These are phyloP conservation scores for Glareola pratincola DNA, from an alignment of 2,113 vertebrate species.

Conservation along the genomic window DNA sequence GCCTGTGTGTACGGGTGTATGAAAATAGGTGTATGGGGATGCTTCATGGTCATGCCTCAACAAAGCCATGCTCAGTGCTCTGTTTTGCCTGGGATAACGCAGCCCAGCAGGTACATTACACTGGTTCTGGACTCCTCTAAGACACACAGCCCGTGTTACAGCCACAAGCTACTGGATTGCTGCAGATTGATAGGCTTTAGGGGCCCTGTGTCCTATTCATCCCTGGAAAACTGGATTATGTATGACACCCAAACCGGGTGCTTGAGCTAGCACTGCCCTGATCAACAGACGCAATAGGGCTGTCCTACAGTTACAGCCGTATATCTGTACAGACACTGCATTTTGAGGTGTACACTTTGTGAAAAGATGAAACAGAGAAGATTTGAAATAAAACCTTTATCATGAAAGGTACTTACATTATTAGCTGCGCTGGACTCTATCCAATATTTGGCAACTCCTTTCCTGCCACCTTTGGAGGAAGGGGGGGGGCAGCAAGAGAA, in stretches of 20 bases:
- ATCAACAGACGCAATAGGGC: background rate
- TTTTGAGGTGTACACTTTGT: background rate
- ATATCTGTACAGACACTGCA: background rate
- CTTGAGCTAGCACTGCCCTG: background rate
- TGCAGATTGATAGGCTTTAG: background rate
- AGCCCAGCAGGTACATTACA: rapidly evolving
- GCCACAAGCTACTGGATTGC: rapidly evolving
- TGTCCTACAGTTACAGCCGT: background rate
- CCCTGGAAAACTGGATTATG: background rate
- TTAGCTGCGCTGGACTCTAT: background rate
- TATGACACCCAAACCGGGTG: background rate
- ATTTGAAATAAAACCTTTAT: background rate
- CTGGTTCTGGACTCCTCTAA: background rate
- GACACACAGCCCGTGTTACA: background rate
- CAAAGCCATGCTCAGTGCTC: background rate
- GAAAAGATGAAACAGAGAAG: background rate
- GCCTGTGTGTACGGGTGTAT: too few relatives aligned
- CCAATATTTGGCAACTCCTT: background rate
- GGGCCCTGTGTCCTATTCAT: background rate
- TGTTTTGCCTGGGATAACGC: background rate
- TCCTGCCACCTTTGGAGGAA: background rate
- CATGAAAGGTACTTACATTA: background rate
- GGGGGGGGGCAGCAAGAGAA: background rate
- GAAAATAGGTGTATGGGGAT: background rate
- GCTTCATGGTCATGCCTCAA: rapidly evolving